Percentiles rank a stretch among this genome's conserved stretches.
phyloP scores from a whole-genome alignment of 2,888 invertebrate species.

The Perithous albicinctus region DNA sequence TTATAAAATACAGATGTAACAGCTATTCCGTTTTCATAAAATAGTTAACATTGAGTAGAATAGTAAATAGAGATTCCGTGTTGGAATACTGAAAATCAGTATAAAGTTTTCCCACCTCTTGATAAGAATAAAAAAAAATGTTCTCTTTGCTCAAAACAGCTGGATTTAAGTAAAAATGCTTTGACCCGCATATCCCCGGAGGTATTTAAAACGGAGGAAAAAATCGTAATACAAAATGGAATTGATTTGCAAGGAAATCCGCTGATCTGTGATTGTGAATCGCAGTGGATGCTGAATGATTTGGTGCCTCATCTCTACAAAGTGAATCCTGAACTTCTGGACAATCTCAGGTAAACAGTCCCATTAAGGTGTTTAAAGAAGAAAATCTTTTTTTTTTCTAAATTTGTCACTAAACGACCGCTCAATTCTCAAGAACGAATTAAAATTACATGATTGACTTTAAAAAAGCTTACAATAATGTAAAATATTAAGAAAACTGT shows the following conservation, averaged over 20 bases:
- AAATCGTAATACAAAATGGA: conserved; percentile 83
- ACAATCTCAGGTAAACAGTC: conserved; percentile 85
- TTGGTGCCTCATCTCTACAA: conserved; percentile 86
- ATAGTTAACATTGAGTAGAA: not conserved
- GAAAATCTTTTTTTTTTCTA: too few relatives aligned
- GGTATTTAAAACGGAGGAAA: conserved; percentile 81
- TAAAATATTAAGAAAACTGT: too few relatives aligned
- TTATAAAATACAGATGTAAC: too few relatives aligned
- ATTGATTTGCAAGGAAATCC: conserved; percentile 88
- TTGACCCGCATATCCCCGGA: conserved; percentile 84
- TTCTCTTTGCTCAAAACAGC: conserved; percentile 79
- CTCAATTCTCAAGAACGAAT: too few relatives aligned
- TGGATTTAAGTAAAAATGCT: conserved; percentile 87
- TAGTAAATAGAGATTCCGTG: not conserved
- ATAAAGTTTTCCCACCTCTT: not conserved
- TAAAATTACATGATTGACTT: too few relatives aligned
- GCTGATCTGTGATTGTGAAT: conserved; percentile 87
- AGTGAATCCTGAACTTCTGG: conserved; percentile 84
- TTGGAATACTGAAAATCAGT: not conserved
- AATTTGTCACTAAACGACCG: too few relatives aligned
- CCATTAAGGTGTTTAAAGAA: not conserved
- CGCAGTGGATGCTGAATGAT: conserved; percentile 87
- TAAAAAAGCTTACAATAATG: too few relatives aligned
- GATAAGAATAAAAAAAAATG: not conserved
- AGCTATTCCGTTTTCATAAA: too few relatives aligned